phyloP scores from a whole-genome alignment of 1,140 invertebrate genomes.

The Drosophila teissieri region DNA sequence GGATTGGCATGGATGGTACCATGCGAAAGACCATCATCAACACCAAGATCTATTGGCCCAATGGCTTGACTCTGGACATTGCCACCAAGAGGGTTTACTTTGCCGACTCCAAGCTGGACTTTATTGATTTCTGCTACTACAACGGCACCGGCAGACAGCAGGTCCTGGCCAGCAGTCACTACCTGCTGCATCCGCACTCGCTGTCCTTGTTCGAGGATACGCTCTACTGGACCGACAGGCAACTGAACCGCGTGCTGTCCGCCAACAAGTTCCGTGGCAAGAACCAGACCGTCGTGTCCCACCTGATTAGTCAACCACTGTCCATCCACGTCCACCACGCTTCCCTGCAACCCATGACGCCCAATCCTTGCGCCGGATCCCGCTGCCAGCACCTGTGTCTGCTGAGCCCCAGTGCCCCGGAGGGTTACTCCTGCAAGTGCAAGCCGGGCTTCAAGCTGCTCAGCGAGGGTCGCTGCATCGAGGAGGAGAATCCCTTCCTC shows the following conservation, averaged over 20 bases:
- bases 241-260: slow-evolving; percentile 94
- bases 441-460: slow-evolving; percentile 92
- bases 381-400: slow-evolving; percentile 96
- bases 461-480: slow-evolving; percentile 90
- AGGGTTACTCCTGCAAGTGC: slow-evolving; percentile 95
- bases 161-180: slow-evolving; percentile 94
- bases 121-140: slow-evolving; percentile 99
- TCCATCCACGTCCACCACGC: slow-evolving; percentile 98
- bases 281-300: slow-evolving; percentile 96
- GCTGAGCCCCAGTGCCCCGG: slow-evolving; percentile 88
- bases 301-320: slow-evolving; percentile 96
- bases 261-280: slow-evolving; percentile 95
- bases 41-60: slow-evolving; percentile 99
- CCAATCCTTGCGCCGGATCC: slow-evolving; percentile 92
- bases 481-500: slow-evolving; percentile 94
- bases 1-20: slow-evolving; percentile 97
- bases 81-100: slow-evolving; percentile 98
- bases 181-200: slow-evolving; percentile 97
- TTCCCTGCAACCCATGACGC: slow-evolving; percentile 93
- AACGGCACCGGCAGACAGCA: slow-evolving; percentile 95
- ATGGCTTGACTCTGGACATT: slow-evolving; percentile 97
- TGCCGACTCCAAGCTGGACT: slow-evolving; percentile 98
- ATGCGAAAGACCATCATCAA: slow-evolving; percentile 94
- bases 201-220: slow-evolving; percentile 96
- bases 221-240: slow-evolving; percentile 98